These are phyloP conservation scores for Pteruthius melanotis DNA, from an alignment of 2,113 vertebrate species.

Conservation along the genomic window DNA sequence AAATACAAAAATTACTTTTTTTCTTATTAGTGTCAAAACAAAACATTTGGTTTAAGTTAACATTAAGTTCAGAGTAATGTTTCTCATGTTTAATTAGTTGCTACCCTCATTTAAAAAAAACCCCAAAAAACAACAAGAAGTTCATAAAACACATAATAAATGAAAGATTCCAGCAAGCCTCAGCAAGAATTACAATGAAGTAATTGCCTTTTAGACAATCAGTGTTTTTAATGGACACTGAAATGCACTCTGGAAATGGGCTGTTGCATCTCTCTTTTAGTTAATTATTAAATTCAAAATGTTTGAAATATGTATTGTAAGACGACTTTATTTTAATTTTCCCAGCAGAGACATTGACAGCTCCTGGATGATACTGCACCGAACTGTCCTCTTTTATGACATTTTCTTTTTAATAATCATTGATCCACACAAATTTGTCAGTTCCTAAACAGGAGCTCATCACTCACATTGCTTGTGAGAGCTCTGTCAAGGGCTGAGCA, in stretches of 20 bases:
- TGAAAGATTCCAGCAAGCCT: background rate
- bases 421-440: conserved; percentile 16
- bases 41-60: background rate
- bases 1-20: background rate
- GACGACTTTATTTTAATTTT: conserved; percentile 26
- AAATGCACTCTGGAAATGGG: background rate
- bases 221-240: background rate
- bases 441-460: background rate
- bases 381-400: background rate
- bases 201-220: background rate
- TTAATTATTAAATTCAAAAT: conserved; percentile 18
- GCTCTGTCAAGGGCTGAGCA: background rate
- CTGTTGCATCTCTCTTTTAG: background rate
- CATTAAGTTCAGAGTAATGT: background rate
- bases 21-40: background rate
- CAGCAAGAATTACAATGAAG: background rate
- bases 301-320: background rate
- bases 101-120: background rate
- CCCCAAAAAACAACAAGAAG: background rate
- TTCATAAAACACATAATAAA: background rate
- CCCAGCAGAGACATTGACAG: background rate
- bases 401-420: conserved; percentile 46
- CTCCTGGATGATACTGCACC: background rate
- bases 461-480: background rate
- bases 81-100: background rate